Evolutionary conservation across 2,797 vertebrate species (phyloP), one percentile per base, ranked within the genome.

Genomic region (Avahi laniger): DNA sequence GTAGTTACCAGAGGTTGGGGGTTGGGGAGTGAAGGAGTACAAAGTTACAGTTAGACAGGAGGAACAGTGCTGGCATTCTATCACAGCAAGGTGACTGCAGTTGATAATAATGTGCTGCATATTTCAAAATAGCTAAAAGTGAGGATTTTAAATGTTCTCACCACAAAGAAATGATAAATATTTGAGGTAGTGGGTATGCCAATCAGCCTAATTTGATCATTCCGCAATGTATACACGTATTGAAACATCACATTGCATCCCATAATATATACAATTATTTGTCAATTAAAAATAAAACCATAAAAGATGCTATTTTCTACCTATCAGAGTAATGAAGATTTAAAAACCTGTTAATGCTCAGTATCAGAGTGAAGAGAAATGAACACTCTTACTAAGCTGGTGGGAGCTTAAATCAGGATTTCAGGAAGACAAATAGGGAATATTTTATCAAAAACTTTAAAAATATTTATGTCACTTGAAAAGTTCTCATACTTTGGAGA

Each of bases 381-480:
- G 18, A 91, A 52, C 3, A 59, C 7, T 43, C 17, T 61, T n/a
- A 82, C 7, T 10, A 69, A 59, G 61, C 48, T 72, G 70, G n/a
- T 89, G 24, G 50, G 24, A 76, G 9, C 59, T 76, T 93, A 91
- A 93, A 67, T 61, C 41, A 93, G 65, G 67, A 94, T 72, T 90
- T 91, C 35, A 52, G 20, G 3, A 83, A 67, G 20, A 86, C 2
- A 92, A 65, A 93, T 52, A 80, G 57, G 8, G 52, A 75, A 41
- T 84, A 85, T 65, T 94, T 78, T 41, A 76, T 65, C 3, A 72
- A 70, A 91, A 78, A 61, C 7, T 30, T 93, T 93, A 85, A 38
- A 92, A 81, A 59, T 84, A 22, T 50, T 52, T 61, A 78, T 50
- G 28, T 9, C 24, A 63, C 2, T 70, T 24, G 50, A 43, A 93